Evolutionary conservation across 2,797 vertebrate genomes (phyloP).

Genomic region (Mormyrops boulengeri): DNA sequence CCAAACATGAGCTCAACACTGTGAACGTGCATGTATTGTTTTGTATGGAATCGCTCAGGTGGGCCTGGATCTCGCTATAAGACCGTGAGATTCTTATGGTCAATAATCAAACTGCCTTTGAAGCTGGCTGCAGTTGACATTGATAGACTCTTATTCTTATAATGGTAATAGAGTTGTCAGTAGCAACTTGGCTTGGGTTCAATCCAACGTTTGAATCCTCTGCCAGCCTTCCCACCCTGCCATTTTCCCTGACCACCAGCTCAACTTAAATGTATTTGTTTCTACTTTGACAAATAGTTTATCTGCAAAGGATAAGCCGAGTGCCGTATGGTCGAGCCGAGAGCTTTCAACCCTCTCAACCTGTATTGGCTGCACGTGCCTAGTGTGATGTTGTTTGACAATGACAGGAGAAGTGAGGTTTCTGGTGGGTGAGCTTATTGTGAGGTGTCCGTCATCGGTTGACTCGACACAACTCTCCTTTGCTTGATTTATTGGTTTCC

Average conservation of each 20-base stretch:
- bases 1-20: constrained; percentile 1
- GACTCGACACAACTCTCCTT: background rate
- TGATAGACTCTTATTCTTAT: background rate
- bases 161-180: background rate
- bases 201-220: background rate
- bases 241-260: background rate
- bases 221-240: background rate
- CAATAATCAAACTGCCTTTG: background rate
- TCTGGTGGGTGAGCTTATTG: background rate
- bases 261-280: background rate
- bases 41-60: background rate
- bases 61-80: background rate
- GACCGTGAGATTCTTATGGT: background rate
- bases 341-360: background rate
- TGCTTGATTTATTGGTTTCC: background rate
- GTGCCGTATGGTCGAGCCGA: background rate
- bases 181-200: background rate
- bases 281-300: background rate
- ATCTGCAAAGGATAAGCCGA: background rate
- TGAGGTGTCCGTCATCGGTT: background rate
- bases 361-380: background rate
- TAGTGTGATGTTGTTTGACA: background rate
- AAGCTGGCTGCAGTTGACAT: background rate
- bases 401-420: background rate
- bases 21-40: background rate